phyloP scores from a whole-genome alignment of 2,888 invertebrate species.

The Tinea trinotella region DNA sequence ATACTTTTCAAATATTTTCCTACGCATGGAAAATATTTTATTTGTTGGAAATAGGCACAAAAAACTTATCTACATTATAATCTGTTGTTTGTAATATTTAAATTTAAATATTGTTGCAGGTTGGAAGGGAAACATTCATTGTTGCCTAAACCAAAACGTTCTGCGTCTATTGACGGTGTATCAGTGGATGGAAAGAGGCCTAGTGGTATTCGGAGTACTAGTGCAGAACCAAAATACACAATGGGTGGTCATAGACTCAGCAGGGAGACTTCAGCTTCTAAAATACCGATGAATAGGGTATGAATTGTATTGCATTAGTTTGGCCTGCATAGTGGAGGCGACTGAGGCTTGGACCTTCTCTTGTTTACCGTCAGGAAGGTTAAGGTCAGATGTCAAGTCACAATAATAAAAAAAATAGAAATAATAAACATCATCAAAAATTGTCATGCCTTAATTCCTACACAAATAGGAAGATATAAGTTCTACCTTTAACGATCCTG shows the following conservation, averaged over 20 bases:
- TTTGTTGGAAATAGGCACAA: too few species aligned
- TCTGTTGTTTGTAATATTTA: too few species aligned
- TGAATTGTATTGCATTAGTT: conserved; percentile 22
- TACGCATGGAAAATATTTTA: too few species aligned
- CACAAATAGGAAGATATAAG: too few species aligned
- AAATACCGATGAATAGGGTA: conserved; percentile 43
- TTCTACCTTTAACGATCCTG: too few species aligned
- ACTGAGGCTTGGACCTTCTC: too few species aligned
- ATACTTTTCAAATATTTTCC: background rate
- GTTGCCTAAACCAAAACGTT: conserved; percentile 48
- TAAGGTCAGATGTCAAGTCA: too few species aligned
- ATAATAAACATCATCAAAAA: too few species aligned
- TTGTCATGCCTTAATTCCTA: too few species aligned
- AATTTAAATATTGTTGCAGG: background rate
- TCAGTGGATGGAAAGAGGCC: conserved; percentile 48
- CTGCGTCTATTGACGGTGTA: conserved; percentile 49
- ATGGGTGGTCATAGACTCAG: conserved; percentile 38
- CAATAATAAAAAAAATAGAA: too few species aligned
- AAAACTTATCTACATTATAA: too few species aligned
- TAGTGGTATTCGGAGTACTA: conserved; percentile 51
- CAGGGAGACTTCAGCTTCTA: conserved; percentile 53
- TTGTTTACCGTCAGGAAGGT: too few species aligned
- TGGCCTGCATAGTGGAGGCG: background rate
- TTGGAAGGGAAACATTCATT: conserved; percentile 39
- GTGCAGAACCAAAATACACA: conserved; percentile 48